Conservation (phyloP, 92 coral and sea anemone genomes). For the Siderastrea radians region DNA sequence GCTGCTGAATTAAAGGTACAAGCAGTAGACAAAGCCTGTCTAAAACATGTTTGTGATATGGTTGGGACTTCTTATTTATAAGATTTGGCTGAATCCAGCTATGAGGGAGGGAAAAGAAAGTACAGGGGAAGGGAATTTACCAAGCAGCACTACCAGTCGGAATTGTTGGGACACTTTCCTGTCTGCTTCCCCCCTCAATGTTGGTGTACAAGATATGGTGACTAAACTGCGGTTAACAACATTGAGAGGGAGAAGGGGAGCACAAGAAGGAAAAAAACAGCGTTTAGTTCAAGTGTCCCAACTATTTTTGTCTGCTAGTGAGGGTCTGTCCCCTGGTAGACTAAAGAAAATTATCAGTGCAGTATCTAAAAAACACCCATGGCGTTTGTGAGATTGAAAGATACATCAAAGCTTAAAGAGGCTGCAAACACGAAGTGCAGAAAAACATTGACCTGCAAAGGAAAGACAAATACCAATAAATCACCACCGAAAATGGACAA, state of each 20-base stretch:
- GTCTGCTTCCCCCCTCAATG: too few relatives aligned
- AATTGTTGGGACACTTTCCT: too few relatives aligned
- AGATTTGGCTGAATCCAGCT: slow-evolving; percentile 24
- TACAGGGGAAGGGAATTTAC: not conserved
- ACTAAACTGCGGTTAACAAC: too few relatives aligned
- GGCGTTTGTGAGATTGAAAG: not conserved
- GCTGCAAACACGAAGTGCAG: slow-evolving; percentile 8
- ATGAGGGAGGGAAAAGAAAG: slow-evolving; percentile 17
- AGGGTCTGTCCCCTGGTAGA: slow-evolving; percentile 22
- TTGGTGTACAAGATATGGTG: too few relatives aligned
- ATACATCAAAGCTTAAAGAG: not conserved
- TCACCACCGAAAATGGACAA: too few relatives aligned
- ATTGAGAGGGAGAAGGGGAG: too few relatives aligned
- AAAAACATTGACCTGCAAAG: slow-evolving; percentile 3
- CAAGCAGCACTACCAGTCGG: too few relatives aligned
- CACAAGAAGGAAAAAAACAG: too few relatives aligned
- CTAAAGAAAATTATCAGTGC: slow-evolving; percentile 11
- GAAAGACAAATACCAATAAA: too few relatives aligned
- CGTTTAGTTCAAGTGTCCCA: too few relatives aligned
- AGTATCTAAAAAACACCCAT: slow-evolving; percentile 6
- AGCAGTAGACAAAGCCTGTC: slow-evolving; percentile 14
- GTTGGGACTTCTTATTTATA: slow-evolving; percentile 5
- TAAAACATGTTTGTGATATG: slow-evolving; percentile 29
- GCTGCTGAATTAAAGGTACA: slow-evolving; percentile 1
- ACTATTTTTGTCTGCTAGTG: too few relatives aligned